Evolutionary conservation across 1,140 invertebrate genomes (phyloP), one percentile per base, ranked within the genome.

Genomic region (Apis cerana): DNA sequence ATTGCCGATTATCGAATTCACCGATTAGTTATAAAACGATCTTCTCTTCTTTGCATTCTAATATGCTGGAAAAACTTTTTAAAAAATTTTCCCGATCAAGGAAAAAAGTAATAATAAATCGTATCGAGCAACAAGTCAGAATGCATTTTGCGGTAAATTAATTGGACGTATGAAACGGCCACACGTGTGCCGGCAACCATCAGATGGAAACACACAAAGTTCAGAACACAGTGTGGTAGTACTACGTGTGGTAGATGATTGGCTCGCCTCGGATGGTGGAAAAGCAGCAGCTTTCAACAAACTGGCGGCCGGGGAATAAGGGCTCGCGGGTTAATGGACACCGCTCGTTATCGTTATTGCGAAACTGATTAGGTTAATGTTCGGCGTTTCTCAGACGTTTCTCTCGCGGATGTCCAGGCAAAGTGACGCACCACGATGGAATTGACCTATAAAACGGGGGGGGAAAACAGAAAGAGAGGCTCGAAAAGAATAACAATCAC

Each of bases 291-390:
- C 50, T 80, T 80, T 75, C 62, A 56, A 48, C 79, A 9, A 61
- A 64, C 79, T n/a, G 61, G 21, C 61, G 59, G 23, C 52, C 52
- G 2, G 43, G 67, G 67, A 79, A 70, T 79, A 70, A 33, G 72
- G 27, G 59, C 23, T 78, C 48, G 27, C 70, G 27, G 10, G 61
- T 23, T 75, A 80, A 80, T 75, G 69, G 59, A 75, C 79, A 23
- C 23, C 75, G 61, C 69, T 87, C 80, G 85, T 83, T 86, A 79
- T 86, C 84, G 85, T 81, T 75, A 81, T 75, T 27, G 62, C 43
- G 33, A 27, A 67, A 58, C 79, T 75, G 79, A 81, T 75, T 81
- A 81, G 72, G 3, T 33, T 48, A 62, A 65, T 52, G 70, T 17
- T 54, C 52, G 52, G 19, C 52, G 68, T 80, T 80, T 75, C 52